Base-by-base conservation (phyloP, 1,140 invertebrate species). In the Leptinotarsa texana region DNA sequence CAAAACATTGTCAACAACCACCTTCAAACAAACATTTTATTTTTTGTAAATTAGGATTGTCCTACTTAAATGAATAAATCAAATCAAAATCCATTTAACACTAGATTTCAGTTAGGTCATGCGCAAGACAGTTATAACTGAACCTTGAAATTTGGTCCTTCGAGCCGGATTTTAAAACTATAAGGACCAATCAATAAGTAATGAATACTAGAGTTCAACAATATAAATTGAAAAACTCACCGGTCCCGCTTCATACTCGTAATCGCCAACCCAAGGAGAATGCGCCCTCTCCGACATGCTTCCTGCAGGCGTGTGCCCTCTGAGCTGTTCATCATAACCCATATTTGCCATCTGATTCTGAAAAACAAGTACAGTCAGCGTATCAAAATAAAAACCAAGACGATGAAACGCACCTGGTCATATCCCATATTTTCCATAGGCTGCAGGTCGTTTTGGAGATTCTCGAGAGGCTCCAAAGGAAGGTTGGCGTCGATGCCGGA, bases 201-300 rank as follows among this genome's bases (percentile, higher is more conserved):
- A 42, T 42, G 3, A 42, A 42, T 42, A 11, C 11, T 42, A 42
- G 8, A 42, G 33, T 42, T 11, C 33, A 42, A 42, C 33, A 42
- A 42, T 0, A 11, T 42, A 42, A 42, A 11, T 42, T 42, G 33
- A 11, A 42, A 67, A 61, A 77, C 81, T 82, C 80, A 83, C 82
- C 74, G 92, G 91, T 84, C 92, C 93, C 77, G 93, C 93, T 72
- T 93, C 93, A 79, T 94, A 91, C 82, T 95, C 94, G 81, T 95
- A 95, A 84, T 96, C 94, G 76, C 94, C 93, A 72, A 89, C 88
- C 92, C 92, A 93, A 69, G 92, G 92, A 8, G 92, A 92, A 1
- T 89, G 88, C 13, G 90, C 88, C 82, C 90, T 86, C 81, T 91
- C 91, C 3, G 91, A 91, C 81, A 89, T 87, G 63, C 86, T 87